These are phyloP conservation scores for Smithornis capensis DNA, from an alignment of 2,113 vertebrate species.

Conservation along the genomic window DNA sequence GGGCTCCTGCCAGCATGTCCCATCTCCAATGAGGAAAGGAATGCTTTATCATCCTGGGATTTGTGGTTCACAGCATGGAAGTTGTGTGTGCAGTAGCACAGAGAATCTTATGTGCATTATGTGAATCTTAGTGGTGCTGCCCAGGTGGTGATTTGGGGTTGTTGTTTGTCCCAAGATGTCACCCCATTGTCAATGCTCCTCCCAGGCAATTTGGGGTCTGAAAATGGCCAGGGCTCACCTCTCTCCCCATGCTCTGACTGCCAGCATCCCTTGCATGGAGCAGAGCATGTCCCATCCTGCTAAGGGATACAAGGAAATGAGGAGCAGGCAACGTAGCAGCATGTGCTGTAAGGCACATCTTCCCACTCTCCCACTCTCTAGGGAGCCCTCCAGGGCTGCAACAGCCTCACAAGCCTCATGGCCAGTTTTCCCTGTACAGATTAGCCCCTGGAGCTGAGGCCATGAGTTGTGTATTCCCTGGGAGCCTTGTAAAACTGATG, in stretches of 20 bases:
- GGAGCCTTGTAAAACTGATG: not conserved
- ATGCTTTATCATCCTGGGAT: not conserved
- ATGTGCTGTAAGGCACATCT: not conserved
- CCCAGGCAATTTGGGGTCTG: not conserved
- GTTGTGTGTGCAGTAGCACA: rapidly evolving
- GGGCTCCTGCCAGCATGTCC: not conserved
- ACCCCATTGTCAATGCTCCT: not conserved
- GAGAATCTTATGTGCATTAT: rapidly evolving
- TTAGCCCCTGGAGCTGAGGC: not conserved
- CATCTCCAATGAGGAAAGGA: not conserved
- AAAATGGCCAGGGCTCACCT: not conserved
- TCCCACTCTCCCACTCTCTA: not conserved
- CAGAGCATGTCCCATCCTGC: not conserved
- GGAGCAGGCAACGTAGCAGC: not conserved
- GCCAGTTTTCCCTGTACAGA: not conserved
- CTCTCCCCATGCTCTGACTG: not conserved
- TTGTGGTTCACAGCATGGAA: not conserved
- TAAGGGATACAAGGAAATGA: not conserved
- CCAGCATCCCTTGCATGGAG: not conserved
- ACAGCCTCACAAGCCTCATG: not conserved
- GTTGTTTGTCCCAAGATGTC: not conserved
- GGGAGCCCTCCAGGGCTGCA: not conserved
- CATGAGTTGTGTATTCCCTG: rapidly evolving
- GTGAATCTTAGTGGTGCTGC: not conserved
- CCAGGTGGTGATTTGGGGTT: not conserved